These are phyloP conservation scores for Delphinus delphis DNA, from an alignment of 2,113 vertebrate species.

Conservation along the genomic window DNA sequence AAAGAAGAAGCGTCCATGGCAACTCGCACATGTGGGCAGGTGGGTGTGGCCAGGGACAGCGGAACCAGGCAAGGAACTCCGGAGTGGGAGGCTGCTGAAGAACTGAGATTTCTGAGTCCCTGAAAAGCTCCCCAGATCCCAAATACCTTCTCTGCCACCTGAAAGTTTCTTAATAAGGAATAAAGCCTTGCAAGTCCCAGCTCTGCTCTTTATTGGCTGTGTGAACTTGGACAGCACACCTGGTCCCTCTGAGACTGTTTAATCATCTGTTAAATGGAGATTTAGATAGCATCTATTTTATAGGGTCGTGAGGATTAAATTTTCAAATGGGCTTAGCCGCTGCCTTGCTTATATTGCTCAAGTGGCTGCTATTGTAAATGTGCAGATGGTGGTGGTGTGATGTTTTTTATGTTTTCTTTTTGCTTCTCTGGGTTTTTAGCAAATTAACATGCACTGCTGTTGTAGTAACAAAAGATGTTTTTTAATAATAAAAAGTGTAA, in stretches of 20 bases:
- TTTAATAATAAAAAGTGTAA: constrained; percentile 13
- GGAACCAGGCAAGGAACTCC: background rate
- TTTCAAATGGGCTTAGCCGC: background rate
- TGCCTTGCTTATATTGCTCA: background rate
- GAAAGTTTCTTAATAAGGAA: background rate
- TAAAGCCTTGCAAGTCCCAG: background rate
- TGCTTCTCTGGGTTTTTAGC: constrained; percentile 23
- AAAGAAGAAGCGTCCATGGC: background rate
- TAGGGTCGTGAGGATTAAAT: background rate
- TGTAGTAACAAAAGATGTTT: background rate
- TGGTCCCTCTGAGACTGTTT: background rate
- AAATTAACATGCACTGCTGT: constrained; percentile 7
- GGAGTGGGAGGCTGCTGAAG: background rate
- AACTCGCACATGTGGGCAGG: background rate
- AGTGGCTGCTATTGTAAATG: background rate
- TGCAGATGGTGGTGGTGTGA: background rate
- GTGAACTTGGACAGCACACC: background rate
- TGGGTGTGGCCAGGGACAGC: background rate
- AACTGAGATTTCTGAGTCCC: background rate
- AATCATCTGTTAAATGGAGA: background rate
- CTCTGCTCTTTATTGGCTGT: background rate
- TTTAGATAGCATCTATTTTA: background rate
- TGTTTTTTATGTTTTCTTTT: background rate
- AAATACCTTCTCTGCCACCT: background rate
- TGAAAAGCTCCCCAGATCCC: background rate